Base-by-base conservation (phyloP, 2,113 vertebrate genomes). In the Alces alces region DNA sequence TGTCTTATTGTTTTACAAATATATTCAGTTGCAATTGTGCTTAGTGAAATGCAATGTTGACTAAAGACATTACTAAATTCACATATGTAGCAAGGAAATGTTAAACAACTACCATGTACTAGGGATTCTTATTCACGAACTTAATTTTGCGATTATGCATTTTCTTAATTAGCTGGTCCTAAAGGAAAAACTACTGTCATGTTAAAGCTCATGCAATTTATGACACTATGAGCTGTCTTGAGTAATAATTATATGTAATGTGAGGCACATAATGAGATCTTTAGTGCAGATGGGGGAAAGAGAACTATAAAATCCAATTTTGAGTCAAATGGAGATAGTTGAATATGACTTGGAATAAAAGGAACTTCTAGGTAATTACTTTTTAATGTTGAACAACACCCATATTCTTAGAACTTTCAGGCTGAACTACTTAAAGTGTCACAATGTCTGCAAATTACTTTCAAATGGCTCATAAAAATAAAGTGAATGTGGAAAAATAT, bases 1-100 rank as follows among this genome's bases (percentile, higher is more conserved):
- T 4, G 13, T 36, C 30, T 8, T 73, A 7, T 28, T 96, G 19
- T 86, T 93, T 86, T 43, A 15, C 30, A 94, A 94, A 61, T 36
- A 57, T 70, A n/a, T 47, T 80, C 16, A 61, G 2, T n/a, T 94
- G 39, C 19, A 80, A 7, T 83, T 43, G 6, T 89, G 33, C 60
- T 91, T 79, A 91, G 39, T 58, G 43, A 97, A 97, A 94, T 89
- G 36, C 6, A 95, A 52, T n/a, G 21, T 57, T 79, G 86, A 43
- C 79, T 93, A 27, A 84, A 92, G 86, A 28, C 23, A 76, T 66
- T 50, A 89, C 21, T 83, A 55, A 50, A 90, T 87, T 83, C 15
- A 86, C 47, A 30, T 36, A 45, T 39, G 89, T 33, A 54, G 47
- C 39, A 92, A 89, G 50, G 39, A 79, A 95, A 82, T 60, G 25